phyloP scores from a whole-genome alignment of 2,797 vertebrate species.

The Morelia viridis region DNA sequence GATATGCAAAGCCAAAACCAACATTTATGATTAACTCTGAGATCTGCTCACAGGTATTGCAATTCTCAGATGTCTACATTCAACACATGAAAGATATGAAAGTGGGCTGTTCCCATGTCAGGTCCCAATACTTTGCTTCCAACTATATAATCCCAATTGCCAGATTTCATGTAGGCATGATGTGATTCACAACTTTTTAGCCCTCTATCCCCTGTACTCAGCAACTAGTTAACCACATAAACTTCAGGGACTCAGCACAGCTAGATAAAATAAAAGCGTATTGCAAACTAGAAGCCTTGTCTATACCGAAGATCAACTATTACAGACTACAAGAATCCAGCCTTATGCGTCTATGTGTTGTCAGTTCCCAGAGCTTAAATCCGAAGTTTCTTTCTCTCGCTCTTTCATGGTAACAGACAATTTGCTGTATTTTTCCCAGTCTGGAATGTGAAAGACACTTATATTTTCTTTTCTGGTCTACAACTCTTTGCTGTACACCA shows the following conservation, averaged over 20 bases:
- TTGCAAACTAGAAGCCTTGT: background rate
- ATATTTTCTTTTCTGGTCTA: background rate
- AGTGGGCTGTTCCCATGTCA: background rate
- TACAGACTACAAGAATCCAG: background rate
- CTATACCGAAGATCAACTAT: background rate
- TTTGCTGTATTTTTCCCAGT: background rate
- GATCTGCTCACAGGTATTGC: background rate
- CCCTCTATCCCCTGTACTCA: background rate
- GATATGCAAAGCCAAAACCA: background rate
- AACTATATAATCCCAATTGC: background rate
- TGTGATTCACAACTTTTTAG: background rate
- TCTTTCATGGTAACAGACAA: background rate
- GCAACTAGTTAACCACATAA: background rate
- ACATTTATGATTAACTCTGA: background rate
- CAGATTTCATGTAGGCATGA: background rate
- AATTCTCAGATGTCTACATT: background rate
- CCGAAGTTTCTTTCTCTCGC: background rate
- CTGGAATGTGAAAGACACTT: background rate
- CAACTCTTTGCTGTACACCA: background rate
- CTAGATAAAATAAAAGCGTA: background rate
- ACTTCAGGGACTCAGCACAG: background rate
- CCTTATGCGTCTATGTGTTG: background rate
- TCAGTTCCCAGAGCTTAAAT: background rate
- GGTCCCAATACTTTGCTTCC: too few species aligned
- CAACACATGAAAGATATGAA: background rate